Base-by-base conservation (phyloP, 2,888 invertebrate species). In the Clunio marinus region DNA sequence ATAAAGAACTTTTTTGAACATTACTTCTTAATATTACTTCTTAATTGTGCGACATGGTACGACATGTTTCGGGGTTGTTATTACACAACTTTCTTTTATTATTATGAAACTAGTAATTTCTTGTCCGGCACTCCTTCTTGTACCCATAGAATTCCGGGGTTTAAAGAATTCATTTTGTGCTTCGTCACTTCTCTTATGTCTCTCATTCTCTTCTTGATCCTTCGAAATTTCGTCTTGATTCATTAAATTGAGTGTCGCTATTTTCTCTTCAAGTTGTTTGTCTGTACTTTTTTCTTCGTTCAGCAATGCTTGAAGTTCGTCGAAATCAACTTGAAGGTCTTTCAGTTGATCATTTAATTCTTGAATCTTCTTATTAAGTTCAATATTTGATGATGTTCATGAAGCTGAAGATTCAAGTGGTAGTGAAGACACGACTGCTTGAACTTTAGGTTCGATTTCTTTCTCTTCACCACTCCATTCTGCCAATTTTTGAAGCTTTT, bases 251-350 rank as follows among this genome's bases (percentile, higher is more conserved):
- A 66, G 69, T 70, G 70, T 60, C 59, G 70, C 20, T 27, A 66
- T 70, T 55, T 73, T 71, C 32, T 73, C 71, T 63, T 78, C 78
- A 13, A 77, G 76, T 2, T 79, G 73, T 62, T 73, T 73, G 57
- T 72, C 72, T 67, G 81, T 77, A 73, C 78, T 74, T 71, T 76
- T 77, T 69, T 78, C 84, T 69, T 84, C 83, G 69, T 84, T 83
- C 15, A 86, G 74, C 32, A 84, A 72, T 0, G 79, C 76, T 72
- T 85, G 84, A 46, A 86, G 72, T 70, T 86, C 84, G 70, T 84
- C 84, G 71, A 85, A 84, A 71, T 87, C 86, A 1, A 80, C 75
- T 15, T 81, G 80, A n/a, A 86, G 73, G 69, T 84, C 84, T 70
- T 82, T 82, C 65, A 86, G 76, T 66, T 81, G 82, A 24, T 81